Percentiles rank a stretch among this genome's conserved stretches.
These are phyloP conservation scores for Talpa occidentalis DNA, from an alignment of 2,113 vertebrate species.

Conservation along the genomic window DNA sequence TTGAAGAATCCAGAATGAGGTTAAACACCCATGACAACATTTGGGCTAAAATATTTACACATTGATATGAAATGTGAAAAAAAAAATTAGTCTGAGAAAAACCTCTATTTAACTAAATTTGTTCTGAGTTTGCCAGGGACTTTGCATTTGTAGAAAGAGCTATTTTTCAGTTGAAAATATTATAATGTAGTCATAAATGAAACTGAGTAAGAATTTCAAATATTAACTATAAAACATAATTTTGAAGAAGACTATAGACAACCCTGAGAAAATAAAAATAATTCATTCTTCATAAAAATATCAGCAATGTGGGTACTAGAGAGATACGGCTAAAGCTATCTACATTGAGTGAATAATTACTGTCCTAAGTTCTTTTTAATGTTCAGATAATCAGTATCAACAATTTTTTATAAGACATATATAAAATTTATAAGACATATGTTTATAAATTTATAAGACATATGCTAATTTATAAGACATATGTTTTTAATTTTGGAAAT, in stretches of 20 bases:
- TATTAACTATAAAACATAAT: conserved; percentile 40
- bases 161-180: conserved; percentile 44
- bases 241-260: not conserved
- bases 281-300: conserved; percentile 16
- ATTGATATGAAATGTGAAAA: not conserved
- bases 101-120: conserved; percentile 32
- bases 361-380: not conserved
- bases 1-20: not conserved
- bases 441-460: not conserved
- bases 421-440: not conserved
- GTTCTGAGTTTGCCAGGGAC: not conserved
- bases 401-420: not conserved
- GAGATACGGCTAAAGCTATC: not conserved
- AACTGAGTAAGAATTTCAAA: not conserved
- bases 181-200: not conserved
- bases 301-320: not conserved
- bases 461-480: not conserved
- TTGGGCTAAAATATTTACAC: not conserved
- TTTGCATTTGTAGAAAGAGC: not conserved
- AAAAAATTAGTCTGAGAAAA: not conserved
- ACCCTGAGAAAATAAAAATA: conserved; percentile 38
- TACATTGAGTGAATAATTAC: not conserved
- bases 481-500: not conserved
- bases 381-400: not conserved
- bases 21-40: not conserved